These are phyloP conservation scores for Agrochola lychnidis DNA, from an alignment of 2,888 invertebrate species.

Conservation along the genomic window DNA sequence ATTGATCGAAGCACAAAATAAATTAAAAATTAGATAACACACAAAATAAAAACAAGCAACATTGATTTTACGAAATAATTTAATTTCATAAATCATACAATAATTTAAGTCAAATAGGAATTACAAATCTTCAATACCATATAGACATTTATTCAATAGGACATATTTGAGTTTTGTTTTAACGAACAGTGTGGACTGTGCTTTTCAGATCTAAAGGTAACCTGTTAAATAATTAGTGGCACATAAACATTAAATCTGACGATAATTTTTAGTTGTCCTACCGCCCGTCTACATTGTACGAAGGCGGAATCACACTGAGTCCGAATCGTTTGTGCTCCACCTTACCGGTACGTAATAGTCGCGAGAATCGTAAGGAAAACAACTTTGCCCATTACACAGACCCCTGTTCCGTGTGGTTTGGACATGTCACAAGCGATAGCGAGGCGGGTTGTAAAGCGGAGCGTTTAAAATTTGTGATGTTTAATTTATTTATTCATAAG, in stretches of 20 bases:
- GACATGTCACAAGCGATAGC: constrained; percentile 50
- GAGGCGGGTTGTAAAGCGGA: constrained; percentile 14
- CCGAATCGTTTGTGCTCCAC: constrained; percentile 71
- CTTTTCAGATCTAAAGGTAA: neutral
- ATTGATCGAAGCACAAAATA: no score
- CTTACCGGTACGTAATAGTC: constrained; percentile 72
- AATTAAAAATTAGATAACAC: neutral
- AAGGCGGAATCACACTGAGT: constrained; percentile 53
- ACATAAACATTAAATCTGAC: neutral
- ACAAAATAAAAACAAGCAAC: neutral
- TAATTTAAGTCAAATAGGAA: neutral
- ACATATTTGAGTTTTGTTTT: neutral
- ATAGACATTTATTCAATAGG: neutral
- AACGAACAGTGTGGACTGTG: neutral
- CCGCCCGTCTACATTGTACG: constrained; percentile 49
- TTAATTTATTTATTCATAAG: no score
- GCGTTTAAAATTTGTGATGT: neutral
- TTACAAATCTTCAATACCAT: neutral
- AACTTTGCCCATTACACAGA: constrained; percentile 78
- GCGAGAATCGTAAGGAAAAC: constrained; percentile 76
- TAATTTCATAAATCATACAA: neutral
- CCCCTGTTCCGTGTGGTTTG: constrained; percentile 55
- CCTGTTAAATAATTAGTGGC: neutral
- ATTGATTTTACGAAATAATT: neutral
- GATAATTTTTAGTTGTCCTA: neutral